Percentiles rank a stretch among this genome's conserved stretches.
phyloP scores from a whole-genome alignment of 2,888 invertebrate species.

The Hemicrepidius hirtus region DNA sequence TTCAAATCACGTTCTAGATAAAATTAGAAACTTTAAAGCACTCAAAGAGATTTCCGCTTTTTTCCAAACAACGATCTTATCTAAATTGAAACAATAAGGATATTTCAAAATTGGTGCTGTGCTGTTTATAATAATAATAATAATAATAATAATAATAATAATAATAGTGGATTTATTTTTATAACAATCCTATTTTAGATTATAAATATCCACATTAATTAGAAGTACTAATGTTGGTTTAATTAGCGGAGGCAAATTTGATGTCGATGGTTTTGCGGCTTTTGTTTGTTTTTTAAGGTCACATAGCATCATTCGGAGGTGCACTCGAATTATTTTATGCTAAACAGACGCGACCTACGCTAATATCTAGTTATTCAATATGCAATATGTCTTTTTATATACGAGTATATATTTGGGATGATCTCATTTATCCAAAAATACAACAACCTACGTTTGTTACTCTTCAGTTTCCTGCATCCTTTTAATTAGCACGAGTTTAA shows the following conservation, averaged over 20 bases:
- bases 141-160: no score
- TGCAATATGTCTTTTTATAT: background rate
- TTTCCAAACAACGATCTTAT: background rate
- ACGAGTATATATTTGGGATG: conserved; percentile 3
- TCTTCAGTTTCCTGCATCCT: background rate
- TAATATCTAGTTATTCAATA: conserved; percentile 9
- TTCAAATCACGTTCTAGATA: background rate
- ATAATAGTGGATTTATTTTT: no score
- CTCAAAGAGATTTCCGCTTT: background rate
- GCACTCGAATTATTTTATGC: conserved; percentile 12
- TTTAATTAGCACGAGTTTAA: no score
- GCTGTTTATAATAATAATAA: no score
- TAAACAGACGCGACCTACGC: conserved; percentile 27
- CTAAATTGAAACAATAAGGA: background rate
- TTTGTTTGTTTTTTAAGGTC: conserved; percentile 28
- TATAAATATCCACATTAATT: no score
- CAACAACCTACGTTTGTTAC: background rate
- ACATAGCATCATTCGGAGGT: conserved; percentile 7
- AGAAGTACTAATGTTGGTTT: no score
- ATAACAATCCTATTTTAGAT: no score
- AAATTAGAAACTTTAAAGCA: background rate
- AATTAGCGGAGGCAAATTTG: background rate
- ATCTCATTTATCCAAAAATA: conserved; percentile 10
- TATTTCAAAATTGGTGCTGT: no score
- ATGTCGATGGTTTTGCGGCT: conserved; percentile 1